Base-by-base conservation (phyloP, 2,888 invertebrate species). In the Seira ritae region DNA sequence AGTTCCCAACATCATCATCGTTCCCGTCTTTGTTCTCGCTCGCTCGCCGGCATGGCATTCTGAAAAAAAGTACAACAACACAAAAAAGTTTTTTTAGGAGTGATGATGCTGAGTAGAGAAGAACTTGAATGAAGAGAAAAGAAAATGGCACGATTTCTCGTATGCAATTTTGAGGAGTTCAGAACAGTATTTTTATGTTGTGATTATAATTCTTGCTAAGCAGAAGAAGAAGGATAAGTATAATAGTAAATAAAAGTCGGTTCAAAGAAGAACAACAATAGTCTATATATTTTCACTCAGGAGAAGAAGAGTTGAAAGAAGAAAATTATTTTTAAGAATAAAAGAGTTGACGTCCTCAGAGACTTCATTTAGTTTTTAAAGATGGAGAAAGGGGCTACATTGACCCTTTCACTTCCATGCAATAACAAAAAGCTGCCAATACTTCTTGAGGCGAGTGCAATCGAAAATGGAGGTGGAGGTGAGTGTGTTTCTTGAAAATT, bases 391-490 rank as follows among this genome's bases (percentile, higher is more conserved):
- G 84, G 84, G 84, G 80, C 84, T 55, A 84, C 84, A 24, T 73
- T 84, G 69, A 76, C 84, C 84, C 84, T 84, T 80, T 80, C 84
- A 62, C 84, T 84, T 84, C 84, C 84, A 84, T 84, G 84, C 80
- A 84, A 80, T 80, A 80, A 76, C 76, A 84, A 84, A 84, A 84
- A 84, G 72, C 75, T 80, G 76, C 84, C 84, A 84, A 84, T 80
- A 60, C 80, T 84, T 23, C 84, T 84, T 71, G 84, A 84, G 76
- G 84, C 80, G 79, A 84, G 84, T 84, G 73, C 79, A 78, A 83
- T 84, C 37, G 80, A 80, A 68, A 80, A 80, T 80, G 80, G 80
- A 80, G 46, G 42, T 80, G 80, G 73, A 80, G 80, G 80, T 80
- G 80, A 80, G 80, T 80, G 71, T n/a, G 4, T 19, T n/a, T 24